These are phyloP conservation scores for Synergus umbraculus DNA, from an alignment of 2,888 invertebrate species.

Conservation along the genomic window DNA sequence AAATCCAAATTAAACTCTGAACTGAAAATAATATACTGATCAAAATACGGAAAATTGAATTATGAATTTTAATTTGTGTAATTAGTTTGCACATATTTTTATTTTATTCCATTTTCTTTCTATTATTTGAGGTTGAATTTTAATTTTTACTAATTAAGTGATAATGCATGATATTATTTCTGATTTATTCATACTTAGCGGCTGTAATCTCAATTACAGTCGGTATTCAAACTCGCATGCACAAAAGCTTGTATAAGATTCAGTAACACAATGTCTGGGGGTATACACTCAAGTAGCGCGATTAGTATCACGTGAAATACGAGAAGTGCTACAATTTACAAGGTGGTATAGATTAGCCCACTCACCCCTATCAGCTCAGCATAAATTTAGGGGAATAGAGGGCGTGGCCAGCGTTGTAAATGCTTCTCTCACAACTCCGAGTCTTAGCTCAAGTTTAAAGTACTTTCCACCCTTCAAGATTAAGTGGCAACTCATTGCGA, in stretches of 20 bases:
- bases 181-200: not conserved
- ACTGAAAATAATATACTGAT: too few relatives aligned
- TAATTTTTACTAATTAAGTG: not conserved
- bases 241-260: slow-evolving; percentile 33
- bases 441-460: slow-evolving; percentile 11
- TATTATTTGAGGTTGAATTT: not conserved
- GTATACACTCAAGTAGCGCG: slow-evolving; percentile 33
- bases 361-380: slow-evolving; percentile 38
- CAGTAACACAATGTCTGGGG: slow-evolving; percentile 21
- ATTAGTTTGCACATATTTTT: too few relatives aligned
- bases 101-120: too few relatives aligned
- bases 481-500: not conserved
- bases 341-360: slow-evolving; percentile 39
- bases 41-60: too few relatives aligned
- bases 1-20: too few relatives aligned
- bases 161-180: not conserved
- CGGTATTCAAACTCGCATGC: slow-evolving; percentile 9
- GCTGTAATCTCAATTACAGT: slow-evolving; percentile 19
- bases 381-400: slow-evolving; percentile 36
- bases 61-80: too few relatives aligned
- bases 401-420: slow-evolving; percentile 33
- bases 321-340: slow-evolving; percentile 41
- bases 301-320: slow-evolving; percentile 38
- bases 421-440: slow-evolving; percentile 1
- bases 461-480: slow-evolving; percentile 9